Evolutionary conservation across 2,797 vertebrate species (phyloP).

Genomic region (Podarcis siculus): DNA sequence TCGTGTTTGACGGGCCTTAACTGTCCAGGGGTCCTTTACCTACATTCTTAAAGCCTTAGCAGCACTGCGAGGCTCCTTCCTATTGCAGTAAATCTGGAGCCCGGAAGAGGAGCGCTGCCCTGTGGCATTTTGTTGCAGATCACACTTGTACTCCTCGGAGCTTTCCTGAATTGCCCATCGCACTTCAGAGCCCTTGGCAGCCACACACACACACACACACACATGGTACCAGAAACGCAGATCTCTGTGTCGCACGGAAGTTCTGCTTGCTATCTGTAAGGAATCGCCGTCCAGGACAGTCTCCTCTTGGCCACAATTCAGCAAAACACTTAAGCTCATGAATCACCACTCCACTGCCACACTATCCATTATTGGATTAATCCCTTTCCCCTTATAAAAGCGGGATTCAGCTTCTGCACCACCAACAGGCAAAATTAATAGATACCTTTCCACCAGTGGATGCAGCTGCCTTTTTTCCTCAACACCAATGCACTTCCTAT

Average conservation of each 20-base stretch:
- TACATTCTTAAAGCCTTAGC: neutral
- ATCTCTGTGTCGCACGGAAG: too few species aligned
- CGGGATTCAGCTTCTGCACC: neutral
- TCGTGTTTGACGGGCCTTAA: too few species aligned
- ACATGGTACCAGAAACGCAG: too few species aligned
- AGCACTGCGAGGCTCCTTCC: too few species aligned
- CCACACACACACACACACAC: too few species aligned
- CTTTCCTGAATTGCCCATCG: neutral
- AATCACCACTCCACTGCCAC: neutral
- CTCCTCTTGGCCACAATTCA: neutral
- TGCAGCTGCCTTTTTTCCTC: neutral
- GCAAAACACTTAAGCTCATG: neutral
- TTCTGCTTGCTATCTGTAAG: neutral
- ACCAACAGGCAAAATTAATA: neutral
- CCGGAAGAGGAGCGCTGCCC: too few species aligned
- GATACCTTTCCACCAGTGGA: neutral
- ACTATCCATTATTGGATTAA: slow-evolving; percentile 15
- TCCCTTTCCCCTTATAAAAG: neutral
- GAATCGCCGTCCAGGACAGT: neutral
- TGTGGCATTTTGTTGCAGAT: neutral
- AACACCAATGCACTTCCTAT: slow-evolving; percentile 37
- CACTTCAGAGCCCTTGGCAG: neutral
- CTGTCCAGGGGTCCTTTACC: too few species aligned
- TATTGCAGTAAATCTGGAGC: too few species aligned
- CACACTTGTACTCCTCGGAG: neutral